Conservation (phyloP, 2,797 vertebrate species). For the Takifugu ocellatus region DNA sequence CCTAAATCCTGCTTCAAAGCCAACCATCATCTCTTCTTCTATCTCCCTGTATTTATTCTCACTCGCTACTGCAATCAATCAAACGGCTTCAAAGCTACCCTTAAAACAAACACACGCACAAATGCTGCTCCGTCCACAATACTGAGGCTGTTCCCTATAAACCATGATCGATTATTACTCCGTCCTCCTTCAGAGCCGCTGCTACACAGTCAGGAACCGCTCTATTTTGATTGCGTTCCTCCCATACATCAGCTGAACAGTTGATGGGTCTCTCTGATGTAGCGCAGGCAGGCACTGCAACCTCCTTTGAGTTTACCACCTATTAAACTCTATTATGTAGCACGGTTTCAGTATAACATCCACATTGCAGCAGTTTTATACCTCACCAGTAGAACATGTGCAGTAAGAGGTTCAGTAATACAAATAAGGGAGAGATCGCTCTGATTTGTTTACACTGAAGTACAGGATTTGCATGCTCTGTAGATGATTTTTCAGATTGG, state of each 20-base stretch:
- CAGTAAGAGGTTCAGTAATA: too few relatives aligned
- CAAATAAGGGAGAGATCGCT: too few relatives aligned
- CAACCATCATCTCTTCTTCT: conserved; percentile 19
- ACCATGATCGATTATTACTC: conserved; percentile 52
- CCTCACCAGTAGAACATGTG: neutral
- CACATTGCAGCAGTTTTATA: conserved; percentile 34
- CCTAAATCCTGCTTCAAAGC: conserved; percentile 34
- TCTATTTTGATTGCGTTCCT: conserved; percentile 15
- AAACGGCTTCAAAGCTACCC: too few relatives aligned
- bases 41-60: conserved; percentile 22
- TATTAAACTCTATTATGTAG: neutral
- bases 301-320: too few relatives aligned
- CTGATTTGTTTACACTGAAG: too few relatives aligned
- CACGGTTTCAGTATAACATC: conserved; percentile 10
- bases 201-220: too few relatives aligned
- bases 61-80: conserved; percentile 2
- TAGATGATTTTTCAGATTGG: too few relatives aligned
- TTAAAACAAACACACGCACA: neutral
- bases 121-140: neutral
- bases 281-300: too few relatives aligned
- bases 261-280: too few relatives aligned
- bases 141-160: conserved; percentile 33
- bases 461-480: too few relatives aligned
- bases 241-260: neutral
- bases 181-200: conserved; percentile 5